phyloP scores from a whole-genome alignment of 2,888 invertebrate species.

The Rhagonycha fulva region DNA sequence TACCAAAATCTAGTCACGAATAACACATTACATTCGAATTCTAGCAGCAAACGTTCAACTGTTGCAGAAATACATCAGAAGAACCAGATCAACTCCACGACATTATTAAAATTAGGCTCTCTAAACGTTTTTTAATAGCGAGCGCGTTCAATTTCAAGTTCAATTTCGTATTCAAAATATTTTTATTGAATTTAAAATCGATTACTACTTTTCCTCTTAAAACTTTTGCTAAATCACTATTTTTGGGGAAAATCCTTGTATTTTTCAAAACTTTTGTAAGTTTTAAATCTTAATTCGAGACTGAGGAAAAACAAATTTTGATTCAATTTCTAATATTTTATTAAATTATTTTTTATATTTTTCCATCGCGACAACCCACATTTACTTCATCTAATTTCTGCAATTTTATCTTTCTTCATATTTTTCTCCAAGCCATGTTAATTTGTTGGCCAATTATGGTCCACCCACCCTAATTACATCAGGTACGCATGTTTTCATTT shows the following conservation, averaged over 20 bases:
- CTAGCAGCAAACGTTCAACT: conserved; percentile 45
- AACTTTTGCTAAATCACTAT: conserved; percentile 1
- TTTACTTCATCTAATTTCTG: neutral
- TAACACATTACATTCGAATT: conserved; percentile 49
- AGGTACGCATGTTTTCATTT: neutral
- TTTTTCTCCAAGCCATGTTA: neutral
- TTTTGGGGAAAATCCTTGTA: neutral
- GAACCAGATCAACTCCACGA: conserved; percentile 44
- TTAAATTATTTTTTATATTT: neutral
- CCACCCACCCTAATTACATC: neutral
- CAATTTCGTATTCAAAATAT: conserved; percentile 12
- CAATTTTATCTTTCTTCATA: neutral
- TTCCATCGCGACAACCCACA: neutral
- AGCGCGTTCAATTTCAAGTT: conserved; percentile 1
- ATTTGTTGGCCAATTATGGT: neutral
- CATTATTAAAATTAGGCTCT: conserved; percentile 46
- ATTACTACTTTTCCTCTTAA: conserved; percentile 3
- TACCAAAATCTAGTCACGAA: conserved; percentile 44
- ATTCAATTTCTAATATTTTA: neutral
- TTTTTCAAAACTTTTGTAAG: too few relatives aligned
- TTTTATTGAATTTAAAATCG: conserved; percentile 9
- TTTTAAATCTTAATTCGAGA: neutral
- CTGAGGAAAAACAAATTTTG: neutral
- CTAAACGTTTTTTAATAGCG: conserved; percentile 30
- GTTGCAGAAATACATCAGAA: conserved; percentile 50